Evolutionary conservation across 1,140 invertebrate species (phyloP).

Genomic region (Leptestheria dahalacensis): DNA sequence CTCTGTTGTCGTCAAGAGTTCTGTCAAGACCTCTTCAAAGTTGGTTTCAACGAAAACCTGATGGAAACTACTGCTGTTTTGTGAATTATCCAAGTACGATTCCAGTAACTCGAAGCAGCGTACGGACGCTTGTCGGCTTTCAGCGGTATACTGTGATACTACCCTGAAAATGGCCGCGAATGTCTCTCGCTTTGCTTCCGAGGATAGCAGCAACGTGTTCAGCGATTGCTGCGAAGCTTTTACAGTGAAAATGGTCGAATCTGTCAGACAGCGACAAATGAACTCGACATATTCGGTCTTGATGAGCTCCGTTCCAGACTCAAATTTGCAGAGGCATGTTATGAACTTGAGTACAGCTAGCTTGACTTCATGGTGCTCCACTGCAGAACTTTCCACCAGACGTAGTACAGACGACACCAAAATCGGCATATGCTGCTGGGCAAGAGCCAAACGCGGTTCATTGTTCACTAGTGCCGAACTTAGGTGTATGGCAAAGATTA

Average conservation of each 20-base stretch:
- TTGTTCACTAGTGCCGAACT: background rate
- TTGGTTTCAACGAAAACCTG: no score
- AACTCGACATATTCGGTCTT: background rate
- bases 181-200: background rate
- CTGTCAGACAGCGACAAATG: background rate
- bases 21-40: no score
- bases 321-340: background rate
- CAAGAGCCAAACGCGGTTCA: background rate
- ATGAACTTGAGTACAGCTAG: background rate
- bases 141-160: background rate
- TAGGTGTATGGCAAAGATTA: background rate
- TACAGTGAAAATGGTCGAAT: constrained; percentile 2
- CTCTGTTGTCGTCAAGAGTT: no score
- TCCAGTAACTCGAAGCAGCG: no score
- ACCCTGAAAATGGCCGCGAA: background rate
- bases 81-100: no score
- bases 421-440: background rate
- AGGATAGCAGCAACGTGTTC: background rate
- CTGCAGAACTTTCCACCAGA: background rate
- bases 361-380: constrained; percentile 6
- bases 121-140: no score
- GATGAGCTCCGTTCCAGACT: background rate
- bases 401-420: background rate
- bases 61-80: no score
- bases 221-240: background rate